A percentile compares a stretch with the other conserved stretches of the same genome.
These are phyloP conservation scores for Drosophila pseudoobscura DNA, from an alignment of 1,140 invertebrate species.

Conservation along the genomic window DNA sequence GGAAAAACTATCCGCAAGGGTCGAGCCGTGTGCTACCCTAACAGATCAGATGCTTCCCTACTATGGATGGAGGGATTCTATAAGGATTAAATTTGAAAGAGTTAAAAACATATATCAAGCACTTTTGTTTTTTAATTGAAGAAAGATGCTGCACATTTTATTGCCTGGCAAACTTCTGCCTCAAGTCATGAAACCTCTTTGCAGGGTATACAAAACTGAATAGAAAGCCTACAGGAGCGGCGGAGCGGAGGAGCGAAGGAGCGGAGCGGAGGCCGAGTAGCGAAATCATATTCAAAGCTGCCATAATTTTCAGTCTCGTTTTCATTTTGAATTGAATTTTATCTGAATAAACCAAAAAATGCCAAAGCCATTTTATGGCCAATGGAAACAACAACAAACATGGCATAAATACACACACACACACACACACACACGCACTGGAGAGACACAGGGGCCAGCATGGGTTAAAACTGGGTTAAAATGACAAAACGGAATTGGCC, in stretches of 20 bases:
- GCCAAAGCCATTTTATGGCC: constrained; percentile 56
- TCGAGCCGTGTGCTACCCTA: too few species aligned
- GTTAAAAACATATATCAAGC: too few species aligned
- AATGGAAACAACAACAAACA: constrained; percentile 32
- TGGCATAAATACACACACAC: neutral
- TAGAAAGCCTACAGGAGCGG: neutral
- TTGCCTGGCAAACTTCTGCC: too few species aligned
- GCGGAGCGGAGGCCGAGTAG: too few species aligned
- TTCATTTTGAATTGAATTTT: constrained; percentile 46
- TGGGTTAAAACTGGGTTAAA: constrained; percentile 73
- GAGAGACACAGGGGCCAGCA: constrained; percentile 43
- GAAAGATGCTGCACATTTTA: too few species aligned
- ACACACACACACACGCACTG: constrained; percentile 13
- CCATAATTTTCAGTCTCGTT: constrained; percentile 57
- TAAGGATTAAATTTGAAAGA: too few species aligned
- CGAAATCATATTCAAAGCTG: constrained; percentile 43
- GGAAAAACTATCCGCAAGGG: too few species aligned
- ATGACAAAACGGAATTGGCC: constrained; percentile 61
- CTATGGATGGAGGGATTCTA: too few species aligned
- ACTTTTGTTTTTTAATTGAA: too few species aligned
- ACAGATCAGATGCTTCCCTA: too few species aligned
- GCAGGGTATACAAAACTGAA: neutral
- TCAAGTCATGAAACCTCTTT: too few species aligned
- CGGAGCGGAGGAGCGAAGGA: neutral
- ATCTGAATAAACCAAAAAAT: constrained; percentile 55